These are phyloP conservation scores for Chymomyza fuscimana DNA, from an alignment of 2,888 invertebrate genomes.

Conservation along the genomic window DNA sequence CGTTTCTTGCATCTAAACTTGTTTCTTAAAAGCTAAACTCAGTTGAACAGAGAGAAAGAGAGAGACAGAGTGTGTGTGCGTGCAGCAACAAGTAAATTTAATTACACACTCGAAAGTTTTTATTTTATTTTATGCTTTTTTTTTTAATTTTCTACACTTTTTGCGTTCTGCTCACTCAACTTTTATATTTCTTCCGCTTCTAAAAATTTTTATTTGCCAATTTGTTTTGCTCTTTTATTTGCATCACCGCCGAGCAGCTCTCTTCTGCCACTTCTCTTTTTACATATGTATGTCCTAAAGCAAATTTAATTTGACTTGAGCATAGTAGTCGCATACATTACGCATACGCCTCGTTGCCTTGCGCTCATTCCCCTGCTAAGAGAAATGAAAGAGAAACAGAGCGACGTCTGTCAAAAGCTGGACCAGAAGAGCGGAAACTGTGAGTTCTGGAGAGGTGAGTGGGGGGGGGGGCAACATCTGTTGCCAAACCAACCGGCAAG, in stretches of 20 bases:
- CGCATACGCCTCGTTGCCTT: conserved; percentile 46
- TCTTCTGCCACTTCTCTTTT: conserved; percentile 28
- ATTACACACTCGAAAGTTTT: conserved; percentile 48
- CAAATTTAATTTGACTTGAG: conserved; percentile 60
- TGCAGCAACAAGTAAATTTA: conserved; percentile 62
- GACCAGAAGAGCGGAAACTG: background rate
- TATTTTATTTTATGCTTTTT: conserved; percentile 16
- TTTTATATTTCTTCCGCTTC: conserved; percentile 45
- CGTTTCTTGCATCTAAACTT: background rate
- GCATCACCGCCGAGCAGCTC: conserved; percentile 13
- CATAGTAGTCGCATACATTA: conserved; percentile 32
- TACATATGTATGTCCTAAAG: conserved; percentile 52
- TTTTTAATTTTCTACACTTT: conserved; percentile 22
- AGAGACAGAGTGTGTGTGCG: too few relatives aligned
- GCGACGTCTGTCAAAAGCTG: background rate
- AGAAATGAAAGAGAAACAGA: background rate
- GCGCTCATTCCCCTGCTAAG: background rate
- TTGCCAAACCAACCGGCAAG: background rate
- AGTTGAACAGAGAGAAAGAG: too few relatives aligned
- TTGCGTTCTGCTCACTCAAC: conserved; percentile 39
- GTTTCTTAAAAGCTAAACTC: background rate
- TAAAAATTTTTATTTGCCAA: conserved; percentile 58
- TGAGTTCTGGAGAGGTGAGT: background rate
- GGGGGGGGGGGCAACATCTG: background rate
- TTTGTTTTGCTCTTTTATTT: conserved; percentile 49